A percentile compares a stretch with the other conserved stretches of the same genome.
These are phyloP conservation scores for Perodicticus potto DNA, from an alignment of 2,797 vertebrate species.

Conservation along the genomic window DNA sequence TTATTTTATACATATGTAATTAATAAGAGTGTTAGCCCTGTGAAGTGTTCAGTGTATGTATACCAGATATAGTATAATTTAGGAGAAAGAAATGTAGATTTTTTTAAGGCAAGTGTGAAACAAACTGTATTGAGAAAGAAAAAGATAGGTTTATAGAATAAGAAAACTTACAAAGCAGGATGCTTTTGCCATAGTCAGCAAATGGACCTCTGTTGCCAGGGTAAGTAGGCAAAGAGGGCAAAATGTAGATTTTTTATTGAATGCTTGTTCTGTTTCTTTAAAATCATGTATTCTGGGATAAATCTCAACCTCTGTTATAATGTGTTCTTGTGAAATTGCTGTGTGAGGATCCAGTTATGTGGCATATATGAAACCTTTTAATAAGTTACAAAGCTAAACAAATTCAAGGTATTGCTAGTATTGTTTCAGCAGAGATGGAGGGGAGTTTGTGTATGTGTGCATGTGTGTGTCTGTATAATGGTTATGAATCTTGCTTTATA, in stretches of 20 bases:
- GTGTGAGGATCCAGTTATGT: background rate
- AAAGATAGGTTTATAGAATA: too few species aligned
- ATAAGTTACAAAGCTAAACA: constrained; percentile 31
- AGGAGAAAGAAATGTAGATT: background rate
- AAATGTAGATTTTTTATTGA: background rate
- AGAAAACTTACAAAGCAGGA: too few species aligned
- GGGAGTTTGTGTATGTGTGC: background rate
- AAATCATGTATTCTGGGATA: background rate
- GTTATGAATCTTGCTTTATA: background rate
- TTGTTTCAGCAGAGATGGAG: background rate
- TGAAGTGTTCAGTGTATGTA: background rate
- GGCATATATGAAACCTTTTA: background rate
- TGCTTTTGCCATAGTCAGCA: too few species aligned
- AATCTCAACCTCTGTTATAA: background rate
- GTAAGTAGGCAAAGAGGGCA: too few species aligned
- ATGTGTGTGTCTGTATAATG: background rate
- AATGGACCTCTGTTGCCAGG: too few species aligned
- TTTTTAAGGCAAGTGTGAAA: background rate
- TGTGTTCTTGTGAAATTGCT: background rate
- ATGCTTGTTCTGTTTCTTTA: background rate
- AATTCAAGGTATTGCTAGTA: background rate
- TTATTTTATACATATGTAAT: background rate
- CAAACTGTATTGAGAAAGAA: too few species aligned
- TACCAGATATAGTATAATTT: background rate
- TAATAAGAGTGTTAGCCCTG: background rate